Evolutionary conservation across 1,140 invertebrate genomes (phyloP).

Genomic region (Ruditapes philippinarum): DNA sequence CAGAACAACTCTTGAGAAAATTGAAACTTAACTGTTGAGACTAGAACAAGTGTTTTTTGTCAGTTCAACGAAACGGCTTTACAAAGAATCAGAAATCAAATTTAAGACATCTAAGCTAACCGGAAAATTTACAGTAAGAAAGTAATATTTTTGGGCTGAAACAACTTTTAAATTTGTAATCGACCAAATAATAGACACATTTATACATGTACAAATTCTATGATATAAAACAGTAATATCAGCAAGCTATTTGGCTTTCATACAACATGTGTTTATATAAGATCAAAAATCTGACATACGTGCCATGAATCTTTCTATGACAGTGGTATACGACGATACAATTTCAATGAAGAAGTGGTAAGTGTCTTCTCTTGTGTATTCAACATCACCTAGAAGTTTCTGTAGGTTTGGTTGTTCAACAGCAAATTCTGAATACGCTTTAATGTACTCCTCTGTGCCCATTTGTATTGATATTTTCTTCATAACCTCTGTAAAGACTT

Average conservation of each 20-base stretch:
- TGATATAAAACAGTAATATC: too few species aligned
- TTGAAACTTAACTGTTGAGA: slow-evolving; percentile 42
- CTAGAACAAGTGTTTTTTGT: not conserved
- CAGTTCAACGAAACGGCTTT: not conserved
- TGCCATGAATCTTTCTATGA: slow-evolving; percentile 48
- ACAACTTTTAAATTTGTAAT: too few species aligned
- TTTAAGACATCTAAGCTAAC: too few species aligned
- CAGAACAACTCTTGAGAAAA: slow-evolving; percentile 6
- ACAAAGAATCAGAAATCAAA: slow-evolving; percentile 14
- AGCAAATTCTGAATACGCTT: slow-evolving; percentile 22
- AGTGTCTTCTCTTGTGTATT: slow-evolving; percentile 37
- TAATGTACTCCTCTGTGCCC: slow-evolving; percentile 16
- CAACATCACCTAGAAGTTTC: slow-evolving; percentile 36
- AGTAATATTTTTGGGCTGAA: too few species aligned
- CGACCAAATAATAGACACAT: too few species aligned
- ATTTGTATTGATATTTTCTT: slow-evolving; percentile 16
- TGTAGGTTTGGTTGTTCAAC: slow-evolving; percentile 45
- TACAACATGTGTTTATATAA: too few species aligned
- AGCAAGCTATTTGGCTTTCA: too few species aligned
- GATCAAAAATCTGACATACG: slow-evolving; percentile 10
- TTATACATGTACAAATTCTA: too few species aligned
- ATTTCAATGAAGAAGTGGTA: slow-evolving; percentile 56
- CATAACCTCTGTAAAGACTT: slow-evolving; percentile 40
- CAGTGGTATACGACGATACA: not conserved
- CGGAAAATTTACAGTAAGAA: too few species aligned